Evolutionary conservation across 2,888 invertebrate species (phyloP).

Genomic region (Drosophila infuscata): DNA sequence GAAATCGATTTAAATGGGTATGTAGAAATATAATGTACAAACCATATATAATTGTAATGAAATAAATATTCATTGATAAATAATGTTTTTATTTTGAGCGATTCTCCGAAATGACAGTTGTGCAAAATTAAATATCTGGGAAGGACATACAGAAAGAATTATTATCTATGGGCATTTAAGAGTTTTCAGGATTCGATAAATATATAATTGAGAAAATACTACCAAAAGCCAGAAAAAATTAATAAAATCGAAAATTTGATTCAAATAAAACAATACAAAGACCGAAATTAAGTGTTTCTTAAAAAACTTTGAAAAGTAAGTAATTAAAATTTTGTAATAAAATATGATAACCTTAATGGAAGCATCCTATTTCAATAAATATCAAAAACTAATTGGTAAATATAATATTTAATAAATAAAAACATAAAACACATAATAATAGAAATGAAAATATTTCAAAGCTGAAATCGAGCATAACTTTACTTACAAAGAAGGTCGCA

Average conservation of each 20-base stretch:
- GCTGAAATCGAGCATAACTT: neutral
- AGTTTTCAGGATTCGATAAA: neutral
- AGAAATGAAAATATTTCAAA: neutral
- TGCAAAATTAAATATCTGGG: neutral
- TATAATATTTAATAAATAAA: neutral
- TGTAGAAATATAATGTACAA: neutral
- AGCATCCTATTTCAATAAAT: neutral
- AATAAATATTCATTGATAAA: conserved; percentile 6
- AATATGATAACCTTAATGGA: neutral
- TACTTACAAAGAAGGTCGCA: neutral
- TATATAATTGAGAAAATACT: neutral
- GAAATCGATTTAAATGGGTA: neutral
- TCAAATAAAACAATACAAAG: neutral
- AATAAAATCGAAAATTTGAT: neutral
- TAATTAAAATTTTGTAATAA: no score
- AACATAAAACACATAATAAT: neutral
- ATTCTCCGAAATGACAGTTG: neutral
- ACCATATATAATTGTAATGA: neutral
- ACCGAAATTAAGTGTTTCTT: neutral
- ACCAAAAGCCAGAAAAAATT: neutral
- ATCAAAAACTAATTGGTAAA: neutral
- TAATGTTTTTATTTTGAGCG: neutral
- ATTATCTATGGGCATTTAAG: neutral
- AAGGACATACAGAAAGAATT: neutral
- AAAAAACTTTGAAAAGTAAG: neutral